These are phyloP conservation scores for Eospalax fontanierii DNA, from an alignment of 2,797 vertebrate genomes.

Conservation along the genomic window DNA sequence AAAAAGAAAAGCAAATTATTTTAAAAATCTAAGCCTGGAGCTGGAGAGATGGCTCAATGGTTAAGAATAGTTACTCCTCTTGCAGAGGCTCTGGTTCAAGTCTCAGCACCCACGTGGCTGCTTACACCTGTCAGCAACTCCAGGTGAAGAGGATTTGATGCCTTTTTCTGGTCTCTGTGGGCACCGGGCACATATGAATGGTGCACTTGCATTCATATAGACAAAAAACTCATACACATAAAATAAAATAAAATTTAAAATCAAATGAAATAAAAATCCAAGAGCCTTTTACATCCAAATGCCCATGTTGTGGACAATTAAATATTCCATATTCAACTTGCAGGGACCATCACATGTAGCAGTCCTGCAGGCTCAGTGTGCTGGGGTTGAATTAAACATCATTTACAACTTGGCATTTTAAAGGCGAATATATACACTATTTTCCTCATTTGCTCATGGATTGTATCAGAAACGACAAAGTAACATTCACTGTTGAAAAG, in stretches of 20 bases:
- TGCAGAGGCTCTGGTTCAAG: no score
- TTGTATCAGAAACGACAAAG: slow-evolving; percentile 19
- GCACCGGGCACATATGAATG: no score
- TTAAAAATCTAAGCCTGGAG: neutral
- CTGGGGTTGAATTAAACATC: neutral
- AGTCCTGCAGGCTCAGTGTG: neutral
- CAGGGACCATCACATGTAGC: neutral
- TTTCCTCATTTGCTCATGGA: neutral
- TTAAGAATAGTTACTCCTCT: no score
- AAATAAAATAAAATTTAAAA: no score
- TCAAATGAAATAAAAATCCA: neutral
- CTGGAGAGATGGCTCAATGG: no score
- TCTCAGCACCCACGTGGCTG: no score
- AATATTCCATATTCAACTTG: neutral
- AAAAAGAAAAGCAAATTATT: slow-evolving; percentile 1
- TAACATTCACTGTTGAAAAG: neutral
- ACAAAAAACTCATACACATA: no score
- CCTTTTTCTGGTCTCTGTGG: no score
- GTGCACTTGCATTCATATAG: no score
- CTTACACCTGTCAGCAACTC: no score
- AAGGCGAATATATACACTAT: neutral
- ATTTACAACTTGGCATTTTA: slow-evolving; percentile 35
- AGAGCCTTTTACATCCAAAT: neutral
- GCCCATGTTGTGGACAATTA: neutral
- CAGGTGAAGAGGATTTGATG: no score